Evolutionary conservation across 2,797 vertebrate species (phyloP).

Genomic region (Danio choprae): DNA sequence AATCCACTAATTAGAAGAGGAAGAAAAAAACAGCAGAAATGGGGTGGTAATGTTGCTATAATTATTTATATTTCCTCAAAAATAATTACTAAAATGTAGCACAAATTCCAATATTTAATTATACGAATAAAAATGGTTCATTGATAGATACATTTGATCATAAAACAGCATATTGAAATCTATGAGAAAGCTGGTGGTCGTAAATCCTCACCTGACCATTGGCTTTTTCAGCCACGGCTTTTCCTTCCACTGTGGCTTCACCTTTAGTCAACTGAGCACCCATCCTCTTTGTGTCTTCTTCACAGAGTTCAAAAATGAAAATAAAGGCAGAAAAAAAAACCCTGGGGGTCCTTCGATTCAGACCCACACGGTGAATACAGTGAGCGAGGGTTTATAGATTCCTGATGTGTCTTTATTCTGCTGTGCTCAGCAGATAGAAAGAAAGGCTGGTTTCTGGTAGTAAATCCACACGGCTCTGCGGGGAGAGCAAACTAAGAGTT

Average conservation of each 20-base stretch:
- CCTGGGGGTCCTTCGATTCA: not conserved
- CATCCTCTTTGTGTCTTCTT: constrained; percentile 73
- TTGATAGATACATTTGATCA: not conserved
- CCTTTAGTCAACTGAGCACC: constrained; percentile 90
- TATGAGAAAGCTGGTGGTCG: not conserved
- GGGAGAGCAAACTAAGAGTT: constrained; percentile 75
- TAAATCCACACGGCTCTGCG: constrained; percentile 64
- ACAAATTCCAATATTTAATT: not conserved
- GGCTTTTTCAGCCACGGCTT: constrained; percentile 83
- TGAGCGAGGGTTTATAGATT: not conserved
- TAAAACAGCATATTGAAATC: not conserved
- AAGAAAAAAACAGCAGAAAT: not conserved
- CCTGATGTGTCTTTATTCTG: constrained; percentile 15
- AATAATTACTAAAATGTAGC: not conserved
- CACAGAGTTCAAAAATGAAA: constrained; percentile 63
- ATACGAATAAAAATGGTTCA: not conserved
- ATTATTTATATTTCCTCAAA: not conserved
- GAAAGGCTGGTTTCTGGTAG: constrained; percentile 14
- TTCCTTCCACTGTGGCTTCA: constrained; percentile 82
- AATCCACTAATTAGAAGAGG: too few species aligned
- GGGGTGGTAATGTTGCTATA: not conserved
- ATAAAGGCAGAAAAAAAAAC: constrained; percentile 61
- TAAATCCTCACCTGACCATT: constrained; percentile 88
- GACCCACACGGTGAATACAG: not conserved
- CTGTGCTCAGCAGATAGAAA: constrained; percentile 33